phyloP scores from a whole-genome alignment of 1,140 invertebrate genomes.

The Psix sp. region DNA sequence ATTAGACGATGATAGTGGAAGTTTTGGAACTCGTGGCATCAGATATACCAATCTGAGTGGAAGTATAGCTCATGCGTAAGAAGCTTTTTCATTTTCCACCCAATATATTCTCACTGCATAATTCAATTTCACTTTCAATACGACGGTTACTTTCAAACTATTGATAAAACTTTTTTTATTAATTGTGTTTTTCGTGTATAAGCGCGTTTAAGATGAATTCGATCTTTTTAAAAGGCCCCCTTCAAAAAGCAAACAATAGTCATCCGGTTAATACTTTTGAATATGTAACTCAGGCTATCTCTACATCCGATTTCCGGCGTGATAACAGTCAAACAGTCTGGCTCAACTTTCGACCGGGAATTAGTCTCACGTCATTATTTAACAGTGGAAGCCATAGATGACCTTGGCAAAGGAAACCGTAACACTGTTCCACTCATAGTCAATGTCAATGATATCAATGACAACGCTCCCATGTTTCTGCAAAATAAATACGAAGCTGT shows the following conservation, averaged over 20 bases:
- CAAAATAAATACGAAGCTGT: conserved; percentile 90
- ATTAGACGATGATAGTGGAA: conserved; percentile 89
- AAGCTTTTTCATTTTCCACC: conserved; percentile 55
- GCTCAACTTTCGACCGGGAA: conserved; percentile 91
- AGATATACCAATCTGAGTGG: conserved; percentile 90
- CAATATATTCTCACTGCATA: conserved; percentile 10
- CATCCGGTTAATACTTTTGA: conserved; percentile 43
- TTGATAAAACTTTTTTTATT: too few species aligned
- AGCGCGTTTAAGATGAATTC: too few species aligned
- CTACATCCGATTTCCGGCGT: conserved; percentile 89
- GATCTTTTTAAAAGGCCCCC: too few species aligned
- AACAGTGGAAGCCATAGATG: conserved; percentile 93
- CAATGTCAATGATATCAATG: conserved; percentile 92
- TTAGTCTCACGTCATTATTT: conserved; percentile 90
- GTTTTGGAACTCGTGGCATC: conserved; percentile 90
- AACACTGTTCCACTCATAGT: conserved; percentile 92
- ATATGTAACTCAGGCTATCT: conserved; percentile 80
- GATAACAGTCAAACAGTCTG: conserved; percentile 87
- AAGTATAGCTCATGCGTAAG: conserved; percentile 90
- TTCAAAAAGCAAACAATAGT: too few species aligned
- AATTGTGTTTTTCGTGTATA: too few species aligned
- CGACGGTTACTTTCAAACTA: too few species aligned
- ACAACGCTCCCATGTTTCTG: conserved; percentile 89
- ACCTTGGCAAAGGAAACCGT: conserved; percentile 89
- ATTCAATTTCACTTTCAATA: background rate